Base-by-base conservation (phyloP, 1,140 invertebrate species). In the Nephila pilipes region DNA sequence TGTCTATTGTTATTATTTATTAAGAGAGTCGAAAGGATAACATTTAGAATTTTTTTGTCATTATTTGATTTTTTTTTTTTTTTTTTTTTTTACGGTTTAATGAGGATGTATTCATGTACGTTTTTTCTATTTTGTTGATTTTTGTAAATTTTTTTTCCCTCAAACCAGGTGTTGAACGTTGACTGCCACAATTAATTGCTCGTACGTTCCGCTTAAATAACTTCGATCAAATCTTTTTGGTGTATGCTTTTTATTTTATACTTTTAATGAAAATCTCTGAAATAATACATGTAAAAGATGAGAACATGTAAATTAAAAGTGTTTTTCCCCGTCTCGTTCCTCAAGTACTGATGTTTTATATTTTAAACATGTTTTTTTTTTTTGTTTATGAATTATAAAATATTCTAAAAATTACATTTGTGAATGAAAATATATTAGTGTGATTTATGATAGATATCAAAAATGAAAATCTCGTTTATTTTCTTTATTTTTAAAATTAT, bases 1-100 rank as follows among this genome's bases (percentile, higher is more conserved):
- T 22, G 80, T 5, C 20, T 22, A 55, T 54, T 83, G 80, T 83
- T 83, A 83, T 83, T 83, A 83, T 83, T 83, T 83, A 83, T 55
- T n/a, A 38, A 29, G 38, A 16, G 20, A 83, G 20, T 38, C n/a
- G 80, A 83, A 83, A 83, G 80, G 80, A 83, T 83, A 83, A 55
- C 22, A 83, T 83, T 83, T 54, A 83, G 80, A 55, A 16, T n/a
- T 83, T 46, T 83, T 32, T 54, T n/a, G 10, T 83, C 25, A 25
- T 83, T 83, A 83, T 83, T 83, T 81, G 10, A 25, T 46, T 81
- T 22, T 1, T 4, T 75, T 75, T n/a, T n/a, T n/a, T n/a, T n/a
- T n/a, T n/a, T n/a, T n/a, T n/a, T n/a, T 81, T 83, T 83, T 83
- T 54, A 29, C 32, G 29, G 14, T 75, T 75, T 32, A 75, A 18